Conservation (phyloP, 2,113 vertebrate genomes). For the Hyperoodon ampullatus region DNA sequence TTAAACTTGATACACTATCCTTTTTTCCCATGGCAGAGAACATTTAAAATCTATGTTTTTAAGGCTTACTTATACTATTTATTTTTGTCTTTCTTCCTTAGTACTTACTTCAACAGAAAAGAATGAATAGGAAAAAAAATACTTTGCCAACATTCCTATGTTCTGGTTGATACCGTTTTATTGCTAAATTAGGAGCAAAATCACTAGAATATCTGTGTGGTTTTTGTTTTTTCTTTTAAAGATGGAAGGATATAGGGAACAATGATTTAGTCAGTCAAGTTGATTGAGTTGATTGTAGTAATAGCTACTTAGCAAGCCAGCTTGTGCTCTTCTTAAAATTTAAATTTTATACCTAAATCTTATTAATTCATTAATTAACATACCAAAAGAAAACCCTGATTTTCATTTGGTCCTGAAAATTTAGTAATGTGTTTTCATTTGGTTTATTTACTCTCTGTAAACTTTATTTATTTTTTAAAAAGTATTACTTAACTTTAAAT, state of each 20-base stretch:
- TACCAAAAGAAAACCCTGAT: not conserved
- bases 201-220: not conserved
- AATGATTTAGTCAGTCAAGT: not conserved
- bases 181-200: slow-evolving; percentile 23
- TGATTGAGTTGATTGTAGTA: not conserved
- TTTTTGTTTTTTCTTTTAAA: not conserved
- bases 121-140: not conserved
- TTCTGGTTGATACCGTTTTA: not conserved
- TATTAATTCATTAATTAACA: not conserved
- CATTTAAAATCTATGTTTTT: slow-evolving; percentile 12
- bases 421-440: not conserved
- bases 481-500: slow-evolving; percentile 4
- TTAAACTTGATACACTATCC: not conserved
- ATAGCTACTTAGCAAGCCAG: not conserved
- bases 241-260: not conserved
- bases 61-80: not conserved
- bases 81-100: slow-evolving; percentile 5
- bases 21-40: not conserved
- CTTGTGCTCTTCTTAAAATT: slow-evolving; percentile 17
- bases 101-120: slow-evolving; percentile 35
- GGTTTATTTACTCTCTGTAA: not conserved
- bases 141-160: slow-evolving; percentile 12
- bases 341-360: not conserved
- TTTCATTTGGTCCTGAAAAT: slow-evolving; percentile 44
- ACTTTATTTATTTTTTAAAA: not conserved